Conservation (phyloP, 2,113 vertebrate genomes). For the Xenopus laevis region DNA sequence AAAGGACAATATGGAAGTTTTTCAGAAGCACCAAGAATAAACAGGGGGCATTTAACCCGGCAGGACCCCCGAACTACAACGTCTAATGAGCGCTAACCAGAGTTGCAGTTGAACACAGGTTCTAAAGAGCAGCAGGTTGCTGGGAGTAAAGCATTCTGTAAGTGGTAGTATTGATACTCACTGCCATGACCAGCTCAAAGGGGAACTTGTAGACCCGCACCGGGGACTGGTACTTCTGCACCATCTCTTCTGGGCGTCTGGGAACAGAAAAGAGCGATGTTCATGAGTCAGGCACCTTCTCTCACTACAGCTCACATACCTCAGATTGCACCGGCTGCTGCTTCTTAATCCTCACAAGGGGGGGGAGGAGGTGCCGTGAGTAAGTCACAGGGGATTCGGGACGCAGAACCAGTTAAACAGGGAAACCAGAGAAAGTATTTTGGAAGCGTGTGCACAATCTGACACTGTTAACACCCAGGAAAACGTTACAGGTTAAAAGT, state of each 20-base stretch:
- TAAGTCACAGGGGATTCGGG: neutral
- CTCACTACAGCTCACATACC: neutral
- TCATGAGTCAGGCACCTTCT: neutral
- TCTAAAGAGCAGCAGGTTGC: too few relatives aligned
- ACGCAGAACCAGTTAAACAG: neutral
- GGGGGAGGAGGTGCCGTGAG: neutral
- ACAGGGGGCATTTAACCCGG: too few relatives aligned
- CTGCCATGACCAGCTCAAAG: constrained; percentile 82
- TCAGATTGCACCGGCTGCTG: neutral
- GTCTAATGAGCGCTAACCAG: too few relatives aligned
- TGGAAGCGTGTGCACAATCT: too few relatives aligned
- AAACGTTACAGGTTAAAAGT: too few relatives aligned
- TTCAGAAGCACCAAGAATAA: too few relatives aligned
- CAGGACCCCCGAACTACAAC: too few relatives aligned
- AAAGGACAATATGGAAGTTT: too few relatives aligned
- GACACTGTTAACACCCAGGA: too few relatives aligned
- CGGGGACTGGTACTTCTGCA: constrained; percentile 81
- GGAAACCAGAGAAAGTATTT: neutral
- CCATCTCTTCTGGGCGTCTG: constrained; percentile 64
- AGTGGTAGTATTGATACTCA: constrained; percentile 56
- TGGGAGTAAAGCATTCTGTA: too few relatives aligned
- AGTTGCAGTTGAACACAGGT: too few relatives aligned
- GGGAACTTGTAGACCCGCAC: constrained; percentile 80
- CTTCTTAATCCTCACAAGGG: neutral
- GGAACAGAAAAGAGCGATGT: neutral